A percentile compares a stretch with the other conserved stretches of the same genome.
These are phyloP conservation scores for Motacilla tschutschensis DNA, from an alignment of 2,113 vertebrate genomes.

Conservation along the genomic window DNA sequence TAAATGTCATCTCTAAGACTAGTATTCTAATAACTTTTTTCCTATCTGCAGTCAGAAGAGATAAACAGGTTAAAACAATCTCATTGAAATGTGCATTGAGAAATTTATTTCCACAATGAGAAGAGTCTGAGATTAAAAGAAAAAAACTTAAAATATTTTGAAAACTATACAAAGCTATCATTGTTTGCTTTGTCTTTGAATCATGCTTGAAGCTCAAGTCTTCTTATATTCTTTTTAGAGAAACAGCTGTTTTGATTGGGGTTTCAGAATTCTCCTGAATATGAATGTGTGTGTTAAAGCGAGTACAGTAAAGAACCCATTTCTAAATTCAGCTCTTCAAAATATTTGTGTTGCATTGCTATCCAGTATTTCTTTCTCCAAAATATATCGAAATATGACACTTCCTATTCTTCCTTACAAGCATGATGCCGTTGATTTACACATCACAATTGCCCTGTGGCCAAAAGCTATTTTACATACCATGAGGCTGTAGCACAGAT, in stretches of 20 bases:
- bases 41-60: background rate
- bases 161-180: constrained; percentile 66
- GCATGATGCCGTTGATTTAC: background rate
- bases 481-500: background rate
- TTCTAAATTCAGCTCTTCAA: background rate
- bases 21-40: background rate
- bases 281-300: background rate
- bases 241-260: constrained; percentile 63
- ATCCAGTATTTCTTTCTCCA: background rate
- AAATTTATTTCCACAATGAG: background rate
- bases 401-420: background rate
- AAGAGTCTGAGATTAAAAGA: background rate
- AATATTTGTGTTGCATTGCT: background rate
- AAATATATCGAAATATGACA: background rate
- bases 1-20: background rate
- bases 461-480: background rate
- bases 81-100: background rate
- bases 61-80: background rate
- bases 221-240: constrained; percentile 54
- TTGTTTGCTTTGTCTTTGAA: constrained; percentile 64
- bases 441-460: background rate
- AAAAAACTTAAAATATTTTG: background rate
- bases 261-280: constrained; percentile 38
- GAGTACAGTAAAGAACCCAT: background rate
- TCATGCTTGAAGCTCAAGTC: constrained; percentile 66